Evolutionary conservation across 2,888 invertebrate species (phyloP).

Genomic region (Tetragonisca angustula): DNA sequence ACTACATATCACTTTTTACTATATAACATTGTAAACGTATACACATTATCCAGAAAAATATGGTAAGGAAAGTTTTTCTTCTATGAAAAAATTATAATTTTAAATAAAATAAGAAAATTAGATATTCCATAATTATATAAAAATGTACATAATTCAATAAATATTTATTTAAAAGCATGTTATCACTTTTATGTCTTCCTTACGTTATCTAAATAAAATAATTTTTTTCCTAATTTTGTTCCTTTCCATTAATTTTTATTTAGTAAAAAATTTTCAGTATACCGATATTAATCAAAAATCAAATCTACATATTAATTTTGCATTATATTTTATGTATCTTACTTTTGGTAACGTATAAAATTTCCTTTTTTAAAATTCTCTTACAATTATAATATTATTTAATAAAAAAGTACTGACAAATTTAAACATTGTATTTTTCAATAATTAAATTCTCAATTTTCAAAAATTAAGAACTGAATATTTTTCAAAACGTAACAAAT

Average conservation of each 20-base stretch:
- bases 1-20: too few species aligned
- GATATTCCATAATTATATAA: background rate
- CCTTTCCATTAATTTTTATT: too few species aligned
- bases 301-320: background rate
- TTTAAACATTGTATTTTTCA: too few species aligned
- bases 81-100: background rate
- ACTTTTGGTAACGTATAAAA: background rate
- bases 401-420: background rate
- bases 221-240: too few species aligned
- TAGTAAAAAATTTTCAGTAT: too few species aligned
- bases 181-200: too few species aligned
- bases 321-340: background rate
- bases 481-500: background rate
- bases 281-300: too few species aligned
- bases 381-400: background rate
- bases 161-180: too few species aligned
- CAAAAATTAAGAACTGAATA: background rate
- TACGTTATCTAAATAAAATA: too few species aligned
- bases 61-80: background rate
- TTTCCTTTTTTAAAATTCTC: background rate
- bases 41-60: background rate
- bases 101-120: background rate
- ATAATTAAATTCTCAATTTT: too few species aligned
- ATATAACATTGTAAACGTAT: too few species aligned
- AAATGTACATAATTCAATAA: too few species aligned